A percentile compares a stretch with the other conserved stretches of the same genome.
Conservation (phyloP, 2,888 invertebrate genomes). For the Amphimallon solstitiale region DNA sequence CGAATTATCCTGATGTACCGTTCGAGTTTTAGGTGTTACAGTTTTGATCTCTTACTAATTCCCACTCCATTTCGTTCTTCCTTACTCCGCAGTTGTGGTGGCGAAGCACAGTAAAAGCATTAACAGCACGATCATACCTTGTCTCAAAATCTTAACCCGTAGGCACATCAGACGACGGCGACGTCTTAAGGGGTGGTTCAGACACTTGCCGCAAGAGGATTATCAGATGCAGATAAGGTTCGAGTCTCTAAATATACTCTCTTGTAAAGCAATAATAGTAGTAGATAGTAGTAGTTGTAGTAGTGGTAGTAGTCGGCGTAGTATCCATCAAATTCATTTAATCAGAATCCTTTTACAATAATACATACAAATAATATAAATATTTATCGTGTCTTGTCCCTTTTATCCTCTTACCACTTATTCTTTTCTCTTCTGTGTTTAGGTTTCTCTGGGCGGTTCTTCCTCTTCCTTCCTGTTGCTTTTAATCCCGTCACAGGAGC, state of each 20-base stretch:
- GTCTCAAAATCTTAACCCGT: constrained; percentile 61
- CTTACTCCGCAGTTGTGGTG: constrained; percentile 54
- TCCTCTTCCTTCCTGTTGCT: constrained; percentile 57
- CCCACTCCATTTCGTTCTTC: constrained; percentile 51
- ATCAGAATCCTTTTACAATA: constrained; percentile 39
- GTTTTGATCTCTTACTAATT: constrained; percentile 60
- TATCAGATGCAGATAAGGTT: constrained; percentile 59
- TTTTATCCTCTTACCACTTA: constrained; percentile 55
- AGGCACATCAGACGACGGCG: constrained; percentile 57
- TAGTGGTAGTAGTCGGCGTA: no score
- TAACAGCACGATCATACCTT: constrained; percentile 64
- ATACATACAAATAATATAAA: constrained; percentile 57
- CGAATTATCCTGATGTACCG: neutral
- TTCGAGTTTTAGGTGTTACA: constrained; percentile 62
- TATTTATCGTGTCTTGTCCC: constrained; percentile 56
- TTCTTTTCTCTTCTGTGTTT: constrained; percentile 4
- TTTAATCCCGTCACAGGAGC: constrained; percentile 52
- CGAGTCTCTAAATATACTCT: constrained; percentile 27
- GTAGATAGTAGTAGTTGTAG: constrained; percentile 10
- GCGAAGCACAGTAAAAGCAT: constrained; percentile 63
- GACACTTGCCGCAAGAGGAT: constrained; percentile 62
- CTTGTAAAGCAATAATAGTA: neutral
- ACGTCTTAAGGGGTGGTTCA: constrained; percentile 60
- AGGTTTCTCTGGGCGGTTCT: constrained; percentile 41
- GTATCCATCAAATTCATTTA: constrained; percentile 34